phyloP scores from a whole-genome alignment of 2,797 vertebrate genomes.

The Enteromius anoplus region DNA sequence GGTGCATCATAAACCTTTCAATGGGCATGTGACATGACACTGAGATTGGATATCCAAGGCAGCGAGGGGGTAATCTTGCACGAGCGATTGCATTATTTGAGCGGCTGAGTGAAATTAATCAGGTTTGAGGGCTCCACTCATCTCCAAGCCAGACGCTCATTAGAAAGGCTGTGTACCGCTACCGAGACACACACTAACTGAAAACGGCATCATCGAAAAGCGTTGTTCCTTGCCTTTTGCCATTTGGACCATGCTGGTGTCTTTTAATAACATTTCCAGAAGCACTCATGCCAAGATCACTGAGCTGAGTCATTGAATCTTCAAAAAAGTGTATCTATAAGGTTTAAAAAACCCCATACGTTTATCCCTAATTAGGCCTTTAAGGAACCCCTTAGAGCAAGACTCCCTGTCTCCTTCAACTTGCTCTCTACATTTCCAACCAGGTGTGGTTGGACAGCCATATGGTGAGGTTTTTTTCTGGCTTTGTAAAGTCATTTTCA shows the following conservation, averaged over 20 bases:
- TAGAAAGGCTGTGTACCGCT: constrained; percentile 33
- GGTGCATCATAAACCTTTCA: constrained; percentile 39
- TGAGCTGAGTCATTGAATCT: constrained; percentile 3
- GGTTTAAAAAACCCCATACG: constrained; percentile 41
- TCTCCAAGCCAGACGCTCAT: constrained; percentile 41
- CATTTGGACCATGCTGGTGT: constrained; percentile 16
- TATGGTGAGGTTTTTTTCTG: constrained; percentile 60
- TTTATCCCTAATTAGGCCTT: constrained; percentile 69
- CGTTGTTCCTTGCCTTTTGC: constrained; percentile 2
- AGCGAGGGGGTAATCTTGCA: constrained; percentile 28
- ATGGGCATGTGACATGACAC: constrained; percentile 28
- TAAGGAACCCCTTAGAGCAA: constrained; percentile 15
- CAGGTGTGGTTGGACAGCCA: constrained; percentile 63
- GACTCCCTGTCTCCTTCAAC: neutral
- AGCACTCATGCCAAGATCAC: neutral
- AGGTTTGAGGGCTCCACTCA: constrained; percentile 47
- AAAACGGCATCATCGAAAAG: constrained; percentile 3
- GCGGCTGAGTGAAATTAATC: constrained; percentile 48
- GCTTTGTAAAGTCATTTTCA: constrained; percentile 51
- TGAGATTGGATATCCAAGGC: constrained; percentile 40
- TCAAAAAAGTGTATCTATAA: constrained; percentile 7
- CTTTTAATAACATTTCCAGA: constrained; percentile 25
- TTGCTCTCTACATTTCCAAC: constrained; percentile 14
- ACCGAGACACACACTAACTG: constrained; percentile 38
- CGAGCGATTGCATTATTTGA: constrained; percentile 40